Base-by-base conservation (phyloP, 2,113 vertebrate species). In the Gymnobelideus leadbeateri region DNA sequence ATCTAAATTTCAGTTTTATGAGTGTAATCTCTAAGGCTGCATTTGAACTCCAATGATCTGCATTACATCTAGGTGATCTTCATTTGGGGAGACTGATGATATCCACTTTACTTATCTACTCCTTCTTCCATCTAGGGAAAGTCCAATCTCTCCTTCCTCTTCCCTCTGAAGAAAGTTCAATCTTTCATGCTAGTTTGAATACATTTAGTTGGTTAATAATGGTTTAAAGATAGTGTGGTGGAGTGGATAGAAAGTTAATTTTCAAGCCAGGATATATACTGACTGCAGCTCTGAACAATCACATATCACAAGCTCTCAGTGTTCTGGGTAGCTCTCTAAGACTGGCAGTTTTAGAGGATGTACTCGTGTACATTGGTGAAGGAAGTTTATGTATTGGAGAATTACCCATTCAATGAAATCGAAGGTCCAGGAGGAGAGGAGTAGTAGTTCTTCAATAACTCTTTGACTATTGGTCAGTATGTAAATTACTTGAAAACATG, bases 1-100 rank as follows among this genome's bases (percentile, higher is more conserved):
- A 54, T 52, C 28, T 94, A 14, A 51, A 90, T 89, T 96, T 55
- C 37, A 91, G n/a, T 84, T 84, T 84, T 84, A 23, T 84, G 16
- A n/a, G 5, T 43, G n/a, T 43, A 84, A 19, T 77, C 37, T 77
- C 37, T 77, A 19, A 77, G 37, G 1, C 61, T n/a, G 16, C 12
- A n/a, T 77, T 77, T 77, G 61, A n/a, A n/a, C 14, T 12, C 37
- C 19, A n/a, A 77, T 77, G 61, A 77, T 77, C 12, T n/a, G 31
- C 61, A n/a, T 77, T n/a, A 77, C 14, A 77, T 77, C 4, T 68
- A 0, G 61, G 14, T 77, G 61, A 77, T 19, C 37, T 77, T 77
- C 61, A 77, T 84, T 84, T 84, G 37, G 26, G 19, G 19, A 84
- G 16, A 7, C n/a, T 43, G 68, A 43, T 1, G n/a, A 53, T 52